Conservation (phyloP, 2,113 vertebrate genomes). For the Balaeniceps rex region DNA sequence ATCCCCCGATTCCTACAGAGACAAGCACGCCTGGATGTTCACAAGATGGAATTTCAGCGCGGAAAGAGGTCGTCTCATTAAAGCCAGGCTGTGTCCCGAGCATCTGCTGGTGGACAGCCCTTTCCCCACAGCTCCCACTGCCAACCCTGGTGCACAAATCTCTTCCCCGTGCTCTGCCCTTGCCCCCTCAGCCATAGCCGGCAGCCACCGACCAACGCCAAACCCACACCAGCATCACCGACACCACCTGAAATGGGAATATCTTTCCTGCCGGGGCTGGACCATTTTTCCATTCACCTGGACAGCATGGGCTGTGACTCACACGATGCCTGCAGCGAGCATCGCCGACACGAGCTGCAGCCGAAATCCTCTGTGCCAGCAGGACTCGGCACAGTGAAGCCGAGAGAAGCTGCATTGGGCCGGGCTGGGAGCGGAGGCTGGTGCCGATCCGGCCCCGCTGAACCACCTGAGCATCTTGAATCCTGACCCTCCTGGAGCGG, state of each 20-base stretch:
- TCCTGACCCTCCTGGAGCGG: background rate
- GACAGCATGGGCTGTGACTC: background rate
- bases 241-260: background rate
- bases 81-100: background rate
- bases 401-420: background rate
- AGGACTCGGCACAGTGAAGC: rapidly evolving
- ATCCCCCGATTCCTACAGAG: background rate
- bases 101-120: background rate
- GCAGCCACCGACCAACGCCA: background rate
- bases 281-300: no score
- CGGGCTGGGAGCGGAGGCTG: background rate
- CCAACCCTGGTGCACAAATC: background rate
- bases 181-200: no score
- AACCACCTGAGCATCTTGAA: background rate
- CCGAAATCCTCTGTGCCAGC: background rate
- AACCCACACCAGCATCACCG: background rate
- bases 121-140: background rate
- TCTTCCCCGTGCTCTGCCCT: background rate
- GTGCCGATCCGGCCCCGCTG: rapidly evolving
- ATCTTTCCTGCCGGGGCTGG: background rate
- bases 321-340: background rate
- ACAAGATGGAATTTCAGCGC: no score
- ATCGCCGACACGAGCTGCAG: rapidly evolving
- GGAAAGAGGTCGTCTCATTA: rapidly evolving
- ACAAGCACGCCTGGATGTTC: background rate